Conservation (phyloP, 2,888 invertebrate species). For the Glaucopsyche alexis region DNA sequence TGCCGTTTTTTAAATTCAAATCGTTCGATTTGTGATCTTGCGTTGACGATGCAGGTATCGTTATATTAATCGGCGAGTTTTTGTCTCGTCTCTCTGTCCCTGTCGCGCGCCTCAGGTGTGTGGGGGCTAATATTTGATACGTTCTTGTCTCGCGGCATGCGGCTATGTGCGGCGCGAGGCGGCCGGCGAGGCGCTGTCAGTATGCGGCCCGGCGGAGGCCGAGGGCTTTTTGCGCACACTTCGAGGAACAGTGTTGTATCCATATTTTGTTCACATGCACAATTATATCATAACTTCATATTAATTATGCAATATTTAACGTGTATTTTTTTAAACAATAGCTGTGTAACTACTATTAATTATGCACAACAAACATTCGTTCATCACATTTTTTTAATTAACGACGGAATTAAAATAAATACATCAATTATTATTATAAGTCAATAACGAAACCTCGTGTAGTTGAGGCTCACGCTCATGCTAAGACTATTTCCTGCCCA, state of each 20-base stretch:
- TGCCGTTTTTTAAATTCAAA: conserved; percentile 41
- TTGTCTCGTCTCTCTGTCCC: conserved; percentile 54
- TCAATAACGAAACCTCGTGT: not conserved
- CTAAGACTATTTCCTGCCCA: not conserved
- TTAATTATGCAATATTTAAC: not conserved
- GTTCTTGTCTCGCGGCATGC: conserved; percentile 61
- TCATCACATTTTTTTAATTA: not conserved
- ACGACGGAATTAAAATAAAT: not conserved
- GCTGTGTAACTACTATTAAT: conserved; percentile 1
- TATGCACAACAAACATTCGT: not conserved
- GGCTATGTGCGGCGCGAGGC: conserved; percentile 52
- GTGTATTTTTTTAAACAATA: not conserved
- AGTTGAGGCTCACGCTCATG: not conserved
- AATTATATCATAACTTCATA: conserved; percentile 28
- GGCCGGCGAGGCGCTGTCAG: conserved; percentile 50
- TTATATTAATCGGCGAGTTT: conserved; percentile 35
- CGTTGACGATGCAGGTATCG: conserved; percentile 41
- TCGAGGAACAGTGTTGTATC: conserved; percentile 31
- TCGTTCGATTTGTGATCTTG: conserved; percentile 49
- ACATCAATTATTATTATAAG: not conserved
- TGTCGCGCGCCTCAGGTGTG: conserved; percentile 73
- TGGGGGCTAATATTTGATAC: conserved; percentile 78
- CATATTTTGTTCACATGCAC: conserved; percentile 28
- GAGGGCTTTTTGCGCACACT: conserved; percentile 43
- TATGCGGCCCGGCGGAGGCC: conserved; percentile 43